Evolutionary conservation across 2,888 invertebrate species (phyloP), one percentile per base, ranked within the genome.

Genomic region (Torymus auratus): DNA sequence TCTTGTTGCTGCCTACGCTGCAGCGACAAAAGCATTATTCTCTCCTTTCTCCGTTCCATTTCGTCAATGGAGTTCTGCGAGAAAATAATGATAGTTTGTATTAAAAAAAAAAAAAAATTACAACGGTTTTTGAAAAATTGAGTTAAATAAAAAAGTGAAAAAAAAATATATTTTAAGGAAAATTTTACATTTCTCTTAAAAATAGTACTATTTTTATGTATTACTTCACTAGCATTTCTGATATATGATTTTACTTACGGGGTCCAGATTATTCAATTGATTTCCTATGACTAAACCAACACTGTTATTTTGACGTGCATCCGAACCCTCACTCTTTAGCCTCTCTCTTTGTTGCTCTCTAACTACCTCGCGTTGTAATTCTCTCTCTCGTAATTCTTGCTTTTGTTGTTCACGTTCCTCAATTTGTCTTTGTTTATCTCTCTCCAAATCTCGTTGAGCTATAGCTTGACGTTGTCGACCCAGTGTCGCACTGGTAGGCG

Each of bases 1-100:
- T 98, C 98, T 86, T 96, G 97, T 84, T 97, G 96, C 90, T 97
- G 97, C 85, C 96, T 95, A 87, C 99, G 93, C 91, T 97, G 97
- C 86, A 97, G 92, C 13, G 98, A 98, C 88, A 96, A 92, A 91
- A 97, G 91, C 94, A 98, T 95, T 82, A 99, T 96, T 85, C 95
- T 95, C 90, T 98, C 97, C 89, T 98, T 98, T 89, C 96, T 98
- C 83, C 95, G 94, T 91, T 97, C 97, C 96, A 98, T 97, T 91
- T 98, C 97, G 85, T 97, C 96, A 76, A 96, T 94, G 10, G 95
- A 94, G 88, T 94, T 95, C 97, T 97, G 41, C 41, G 41, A 90
- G 12, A 61, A 28, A 68, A 50, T 20, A 67, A 65, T n/a, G 10
- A 20, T 15, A 53, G 2, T 53, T 17, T n/a, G 13, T 61, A 52